Evolutionary conservation across 2,888 invertebrate species (phyloP).

Genomic region (Eubasilissa splendida): DNA sequence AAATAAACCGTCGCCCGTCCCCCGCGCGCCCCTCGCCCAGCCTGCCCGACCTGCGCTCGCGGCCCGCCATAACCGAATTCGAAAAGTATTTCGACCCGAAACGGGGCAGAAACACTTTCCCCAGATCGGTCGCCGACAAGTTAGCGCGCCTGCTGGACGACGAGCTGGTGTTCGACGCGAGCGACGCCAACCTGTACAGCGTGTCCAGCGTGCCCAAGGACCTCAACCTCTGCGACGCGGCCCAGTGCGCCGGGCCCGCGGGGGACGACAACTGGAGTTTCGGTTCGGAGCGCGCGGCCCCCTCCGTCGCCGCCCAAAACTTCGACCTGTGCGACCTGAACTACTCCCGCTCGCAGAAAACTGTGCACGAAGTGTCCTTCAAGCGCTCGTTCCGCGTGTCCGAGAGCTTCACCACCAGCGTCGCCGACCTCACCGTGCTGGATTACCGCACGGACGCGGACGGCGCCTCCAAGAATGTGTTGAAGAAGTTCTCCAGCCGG

Average conservation of each 20-base stretch:
- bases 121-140: constrained; percentile 54
- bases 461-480: constrained; percentile 51
- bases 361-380: constrained; percentile 66
- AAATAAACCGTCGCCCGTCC: constrained; percentile 45
- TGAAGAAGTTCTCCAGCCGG: constrained; percentile 48
- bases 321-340: constrained; percentile 65
- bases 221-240: constrained; percentile 75
- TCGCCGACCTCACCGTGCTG: constrained; percentile 75
- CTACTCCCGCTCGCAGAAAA: constrained; percentile 44
- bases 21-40: constrained; percentile 54
- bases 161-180: constrained; percentile 55
- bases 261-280: constrained; percentile 59
- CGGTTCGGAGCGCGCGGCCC: constrained; percentile 55
- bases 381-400: constrained; percentile 69
- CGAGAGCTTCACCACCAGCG: constrained; percentile 74
- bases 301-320: constrained; percentile 65
- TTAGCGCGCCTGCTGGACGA: constrained; percentile 52
- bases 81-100: constrained; percentile 52
- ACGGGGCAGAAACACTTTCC: constrained; percentile 56
- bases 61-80: constrained; percentile 63
- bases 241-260: constrained; percentile 62
- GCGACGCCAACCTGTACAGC: constrained; percentile 61
- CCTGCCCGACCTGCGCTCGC: constrained; percentile 64
- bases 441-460: constrained; percentile 69
- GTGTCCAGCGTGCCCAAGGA: constrained; percentile 78